Evolutionary conservation across 1,140 invertebrate species (phyloP).

Genomic region (Drosophila asahinai): DNA sequence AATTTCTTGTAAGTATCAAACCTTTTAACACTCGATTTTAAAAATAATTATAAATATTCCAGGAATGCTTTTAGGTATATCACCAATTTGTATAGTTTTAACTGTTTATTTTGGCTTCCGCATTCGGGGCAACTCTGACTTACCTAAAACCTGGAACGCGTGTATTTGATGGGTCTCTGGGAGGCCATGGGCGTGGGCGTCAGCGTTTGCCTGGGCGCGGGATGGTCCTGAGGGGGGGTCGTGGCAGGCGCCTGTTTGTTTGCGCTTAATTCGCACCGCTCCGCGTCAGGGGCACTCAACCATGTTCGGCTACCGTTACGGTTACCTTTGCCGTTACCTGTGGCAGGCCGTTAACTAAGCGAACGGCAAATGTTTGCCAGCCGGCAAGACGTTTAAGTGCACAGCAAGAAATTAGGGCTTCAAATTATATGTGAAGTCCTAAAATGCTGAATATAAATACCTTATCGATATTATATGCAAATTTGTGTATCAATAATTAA

Average conservation of each 20-base stretch:
- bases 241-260: constrained; percentile 52
- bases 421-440: no score
- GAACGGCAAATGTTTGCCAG: constrained; percentile 77
- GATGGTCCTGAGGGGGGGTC: not conserved
- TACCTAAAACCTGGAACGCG: constrained; percentile 51
- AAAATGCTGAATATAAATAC: no score
- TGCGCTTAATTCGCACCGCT: constrained; percentile 52
- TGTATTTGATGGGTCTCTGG: constrained; percentile 69
- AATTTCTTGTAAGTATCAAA: no score
- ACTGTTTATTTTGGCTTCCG: not conserved
- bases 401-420: constrained; percentile 3
- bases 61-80: no score
- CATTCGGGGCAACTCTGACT: constrained; percentile 14
- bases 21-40: no score
- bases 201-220: not conserved
- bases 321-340: constrained; percentile 54
- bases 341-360: constrained; percentile 81
- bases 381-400: constrained; percentile 72
- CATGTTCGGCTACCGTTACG: constrained; percentile 66
- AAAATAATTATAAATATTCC: no score
- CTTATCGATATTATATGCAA: no score
- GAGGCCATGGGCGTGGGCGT: constrained; percentile 25
- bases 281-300: constrained; percentile 63
- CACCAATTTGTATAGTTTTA: not conserved
- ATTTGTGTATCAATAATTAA: no score